A percentile compares a stretch with the other conserved stretches of the same genome.
Evolutionary conservation across 2,888 invertebrate genomes (phyloP).

Genomic region (Drosophila birchii): DNA sequence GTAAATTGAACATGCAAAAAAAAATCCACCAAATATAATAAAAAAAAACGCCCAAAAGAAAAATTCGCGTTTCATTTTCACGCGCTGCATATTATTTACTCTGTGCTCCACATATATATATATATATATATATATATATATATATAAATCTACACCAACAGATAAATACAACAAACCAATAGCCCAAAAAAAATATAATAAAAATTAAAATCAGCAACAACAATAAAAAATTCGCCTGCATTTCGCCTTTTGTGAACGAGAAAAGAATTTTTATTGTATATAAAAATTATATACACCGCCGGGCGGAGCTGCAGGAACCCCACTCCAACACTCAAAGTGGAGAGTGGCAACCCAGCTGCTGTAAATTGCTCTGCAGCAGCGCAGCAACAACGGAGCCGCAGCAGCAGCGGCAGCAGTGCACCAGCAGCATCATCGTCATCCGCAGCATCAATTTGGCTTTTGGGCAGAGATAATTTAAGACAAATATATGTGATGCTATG

Average conservation of each 20-base stretch:
- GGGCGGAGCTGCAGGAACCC: constrained; percentile 57
- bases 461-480: constrained; percentile 80
- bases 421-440: constrained; percentile 33
- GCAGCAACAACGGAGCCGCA: constrained; percentile 34
- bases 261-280: constrained; percentile 49
- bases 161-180: constrained; percentile 56
- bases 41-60: constrained; percentile 47
- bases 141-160: constrained; percentile 21
- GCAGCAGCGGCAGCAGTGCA: constrained; percentile 19
- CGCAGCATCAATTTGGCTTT: constrained; percentile 68
- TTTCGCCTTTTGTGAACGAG: constrained; percentile 70
- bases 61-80: constrained; percentile 62
- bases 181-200: constrained; percentile 55
- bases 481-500: constrained; percentile 84
- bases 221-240: constrained; percentile 69
- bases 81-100: constrained; percentile 72
- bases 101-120: constrained; percentile 59
- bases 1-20: constrained; percentile 57
- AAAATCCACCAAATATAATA: constrained; percentile 34
- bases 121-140: constrained; percentile 54
- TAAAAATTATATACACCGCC: constrained; percentile 54
- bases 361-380: constrained; percentile 36
- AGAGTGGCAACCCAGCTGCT: constrained; percentile 28
- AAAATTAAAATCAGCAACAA: constrained; percentile 44
- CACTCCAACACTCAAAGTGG: constrained; percentile 28